A percentile compares a stretch with the other conserved stretches of the same genome.
Evolutionary conservation across 1,140 invertebrate species (phyloP).

Genomic region (Thaumetopoea pityocampa): DNA sequence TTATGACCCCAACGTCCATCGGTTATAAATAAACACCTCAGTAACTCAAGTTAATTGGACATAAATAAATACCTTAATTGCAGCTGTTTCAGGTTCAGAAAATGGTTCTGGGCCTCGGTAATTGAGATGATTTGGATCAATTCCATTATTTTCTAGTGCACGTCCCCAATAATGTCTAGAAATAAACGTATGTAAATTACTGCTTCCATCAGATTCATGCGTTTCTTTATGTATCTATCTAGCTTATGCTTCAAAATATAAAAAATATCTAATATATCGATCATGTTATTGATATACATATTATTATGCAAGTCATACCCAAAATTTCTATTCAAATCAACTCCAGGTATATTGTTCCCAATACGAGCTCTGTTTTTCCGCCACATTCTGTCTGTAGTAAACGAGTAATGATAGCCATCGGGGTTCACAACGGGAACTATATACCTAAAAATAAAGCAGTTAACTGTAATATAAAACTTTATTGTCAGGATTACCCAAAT

Average conservation of each 20-base stretch:
- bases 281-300: no score
- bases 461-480: no score
- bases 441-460: constrained; percentile 77
- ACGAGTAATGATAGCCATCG: constrained; percentile 83
- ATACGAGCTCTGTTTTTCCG: constrained; percentile 79
- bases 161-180: constrained; percentile 81
- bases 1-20: no score
- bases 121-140: constrained; percentile 90
- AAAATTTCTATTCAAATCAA: constrained; percentile 83
- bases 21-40: no score
- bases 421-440: constrained; percentile 84
- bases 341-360: constrained; percentile 74
- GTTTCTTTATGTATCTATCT: background rate
- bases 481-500: no score
- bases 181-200: constrained; percentile 11
- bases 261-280: no score
- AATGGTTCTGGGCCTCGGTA: constrained; percentile 90
- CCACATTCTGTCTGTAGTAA: constrained; percentile 80
- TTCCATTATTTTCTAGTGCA: constrained; percentile 79
- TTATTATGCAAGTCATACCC: no score
- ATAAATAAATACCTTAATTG: constrained; percentile 70
- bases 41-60: no score
- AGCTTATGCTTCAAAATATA: no score
- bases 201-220: constrained; percentile 19
- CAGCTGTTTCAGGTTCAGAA: constrained; percentile 93